Evolutionary conservation across 2,888 invertebrate genomes (phyloP).

Genomic region (Dasysyrphus tricinctus): DNA sequence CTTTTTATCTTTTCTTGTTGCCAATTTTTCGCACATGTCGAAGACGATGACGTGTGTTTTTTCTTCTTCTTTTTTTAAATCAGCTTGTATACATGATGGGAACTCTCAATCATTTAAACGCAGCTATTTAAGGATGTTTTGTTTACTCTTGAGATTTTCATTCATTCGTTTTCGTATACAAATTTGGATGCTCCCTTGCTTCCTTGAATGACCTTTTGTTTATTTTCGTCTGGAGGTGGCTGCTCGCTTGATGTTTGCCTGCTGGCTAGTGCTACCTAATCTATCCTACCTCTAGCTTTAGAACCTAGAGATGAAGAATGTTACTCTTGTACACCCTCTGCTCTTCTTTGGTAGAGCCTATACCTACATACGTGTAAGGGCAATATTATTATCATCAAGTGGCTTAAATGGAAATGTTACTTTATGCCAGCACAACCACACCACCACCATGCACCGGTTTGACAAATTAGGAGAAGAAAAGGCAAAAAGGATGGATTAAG

Average conservation of each 20-base stretch:
- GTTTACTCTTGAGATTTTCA: conserved; percentile 67
- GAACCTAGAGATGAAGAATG: too few relatives aligned
- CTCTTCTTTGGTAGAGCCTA: background rate
- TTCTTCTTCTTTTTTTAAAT: conserved; percentile 8
- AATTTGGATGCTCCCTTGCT: conserved; percentile 19
- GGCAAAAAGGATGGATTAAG: conserved; percentile 59
- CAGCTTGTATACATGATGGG: conserved; percentile 23
- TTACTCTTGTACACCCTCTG: background rate
- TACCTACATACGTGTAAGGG: background rate
- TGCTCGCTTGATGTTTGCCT: conserved; percentile 63
- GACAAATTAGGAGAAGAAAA: conserved; percentile 74
- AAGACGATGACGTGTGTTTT: background rate
- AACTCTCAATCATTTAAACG: conserved; percentile 47
- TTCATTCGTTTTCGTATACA: conserved; percentile 17
- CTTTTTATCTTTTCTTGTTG: background rate
- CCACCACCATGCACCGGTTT: conserved; percentile 11
- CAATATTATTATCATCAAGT: conserved; percentile 63
- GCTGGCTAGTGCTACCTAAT: conserved; percentile 38
- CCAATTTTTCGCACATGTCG: background rate
- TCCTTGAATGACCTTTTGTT: conserved; percentile 72
- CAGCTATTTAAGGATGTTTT: conserved; percentile 73
- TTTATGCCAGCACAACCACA: background rate
- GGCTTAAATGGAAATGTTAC: conserved; percentile 69
- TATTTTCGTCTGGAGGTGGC: conserved; percentile 65
- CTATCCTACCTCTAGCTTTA: background rate